These are phyloP conservation scores for Achatina immaculata DNA, from an alignment of 1,140 invertebrate species.

Conservation along the genomic window DNA sequence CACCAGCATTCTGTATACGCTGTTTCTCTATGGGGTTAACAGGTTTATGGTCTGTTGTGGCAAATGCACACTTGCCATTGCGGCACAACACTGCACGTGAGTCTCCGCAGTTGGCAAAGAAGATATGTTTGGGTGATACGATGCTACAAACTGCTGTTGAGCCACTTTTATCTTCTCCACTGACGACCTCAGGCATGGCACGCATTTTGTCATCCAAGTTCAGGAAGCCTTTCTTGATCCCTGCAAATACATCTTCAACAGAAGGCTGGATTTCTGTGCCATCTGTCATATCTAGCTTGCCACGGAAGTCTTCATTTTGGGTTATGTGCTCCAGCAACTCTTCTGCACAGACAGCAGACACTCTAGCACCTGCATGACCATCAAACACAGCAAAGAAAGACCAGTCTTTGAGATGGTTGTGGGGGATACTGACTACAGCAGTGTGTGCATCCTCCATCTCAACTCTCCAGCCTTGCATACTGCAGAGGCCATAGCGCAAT, in stretches of 20 bases:
- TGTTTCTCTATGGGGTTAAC: conserved; percentile 90
- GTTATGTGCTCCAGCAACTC: conserved; percentile 77
- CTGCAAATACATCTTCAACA: conserved; percentile 81
- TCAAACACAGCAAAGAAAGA: conserved; percentile 99
- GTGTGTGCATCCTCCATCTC: conserved; percentile 96
- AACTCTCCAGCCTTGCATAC: conserved; percentile 98
- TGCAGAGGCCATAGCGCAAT: conserved; percentile 90
- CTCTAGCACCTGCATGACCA: conserved; percentile 94
- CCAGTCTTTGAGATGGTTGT: conserved; percentile 84
- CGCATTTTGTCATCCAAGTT: conserved; percentile 87
- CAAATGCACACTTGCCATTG: conserved; percentile 84
- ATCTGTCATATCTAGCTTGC: conserved; percentile 68
- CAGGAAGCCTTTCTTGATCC: conserved; percentile 92
- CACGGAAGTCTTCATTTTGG: conserved; percentile 66
- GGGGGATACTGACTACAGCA: conserved; percentile 75
- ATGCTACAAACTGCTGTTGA: conserved; percentile 97
- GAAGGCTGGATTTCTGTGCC: conserved; percentile 64
- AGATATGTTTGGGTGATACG: conserved; percentile 83
- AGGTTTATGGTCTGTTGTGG: conserved; percentile 96
- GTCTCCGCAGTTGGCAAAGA: conserved; percentile 91
- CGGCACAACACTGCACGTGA: conserved; percentile 92
- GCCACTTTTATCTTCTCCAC: conserved; percentile 92
- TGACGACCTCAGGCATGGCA: conserved; percentile 85
- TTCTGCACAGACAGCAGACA: conserved; percentile 93
- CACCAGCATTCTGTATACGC: conserved; percentile 95